phyloP scores from a whole-genome alignment of 1,140 invertebrate genomes.

The Oscheius sp. region DNA sequence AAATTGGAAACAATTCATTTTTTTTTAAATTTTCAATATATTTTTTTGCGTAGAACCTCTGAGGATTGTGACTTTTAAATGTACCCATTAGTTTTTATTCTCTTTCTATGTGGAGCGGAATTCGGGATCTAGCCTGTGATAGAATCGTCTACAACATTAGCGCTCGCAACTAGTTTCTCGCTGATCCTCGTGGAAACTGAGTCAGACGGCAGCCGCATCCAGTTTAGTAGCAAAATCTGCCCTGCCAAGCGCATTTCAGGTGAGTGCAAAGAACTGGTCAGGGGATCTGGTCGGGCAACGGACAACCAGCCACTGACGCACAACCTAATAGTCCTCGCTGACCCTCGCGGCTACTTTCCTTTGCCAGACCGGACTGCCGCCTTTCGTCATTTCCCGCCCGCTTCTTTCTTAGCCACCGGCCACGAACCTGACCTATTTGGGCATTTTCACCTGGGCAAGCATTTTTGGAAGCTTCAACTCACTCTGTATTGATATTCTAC shows the following conservation, averaged over 20 bases:
- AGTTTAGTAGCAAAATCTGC: constrained; percentile 8
- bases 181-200: not conserved
- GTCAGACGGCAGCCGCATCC: not conserved
- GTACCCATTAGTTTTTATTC: too few species aligned
- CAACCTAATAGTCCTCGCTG: constrained; percentile 6
- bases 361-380: not conserved
- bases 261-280: constrained; percentile 13
- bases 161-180: constrained; percentile 1
- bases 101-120: not conserved
- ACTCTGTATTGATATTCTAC: too few species aligned
- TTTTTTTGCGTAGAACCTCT: not conserved
- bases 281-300: not conserved
- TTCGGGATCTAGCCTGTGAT: not conserved
- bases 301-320: constrained; percentile 6
- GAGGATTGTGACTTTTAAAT: too few species aligned
- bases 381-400: not conserved
- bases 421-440: not conserved
- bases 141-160: not conserved
- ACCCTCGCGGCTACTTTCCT: constrained; percentile 9
- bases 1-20: not conserved
- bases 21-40: not conserved
- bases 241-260: constrained; percentile 8
- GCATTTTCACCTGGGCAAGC: not conserved
- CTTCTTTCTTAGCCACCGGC: not conserved
- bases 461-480: not conserved